Conservation (phyloP, 1,140 invertebrate genomes). For the Daktulosphaira vitifoliae region DNA sequence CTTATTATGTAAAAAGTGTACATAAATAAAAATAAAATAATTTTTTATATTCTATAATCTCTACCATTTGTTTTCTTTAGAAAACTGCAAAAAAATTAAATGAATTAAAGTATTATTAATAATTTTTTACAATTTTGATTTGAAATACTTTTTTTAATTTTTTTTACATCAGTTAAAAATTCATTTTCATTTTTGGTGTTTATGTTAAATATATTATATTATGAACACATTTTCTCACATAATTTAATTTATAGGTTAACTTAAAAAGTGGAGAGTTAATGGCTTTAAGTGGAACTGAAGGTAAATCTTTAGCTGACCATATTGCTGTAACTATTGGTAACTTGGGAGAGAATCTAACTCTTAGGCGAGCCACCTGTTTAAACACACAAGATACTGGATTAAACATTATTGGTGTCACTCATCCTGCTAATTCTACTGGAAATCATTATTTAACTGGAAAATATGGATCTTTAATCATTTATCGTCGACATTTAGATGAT, state of each 20-base stretch:
- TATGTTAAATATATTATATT: no score
- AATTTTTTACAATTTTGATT: no score
- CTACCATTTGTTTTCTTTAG: no score
- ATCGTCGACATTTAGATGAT: constrained; percentile 38
- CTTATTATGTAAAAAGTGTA: no score
- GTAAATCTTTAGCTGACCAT: constrained; percentile 66
- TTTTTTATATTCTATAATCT: no score
- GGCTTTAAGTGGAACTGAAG: constrained; percentile 51
- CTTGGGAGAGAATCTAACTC: constrained; percentile 80
- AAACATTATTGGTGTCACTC: constrained; percentile 58
- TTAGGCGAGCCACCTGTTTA: constrained; percentile 65
- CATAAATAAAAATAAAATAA: no score
- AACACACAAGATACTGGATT: constrained; percentile 50
- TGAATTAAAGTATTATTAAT: no score
- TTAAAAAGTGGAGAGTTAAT: constrained; percentile 59
- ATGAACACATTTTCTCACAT: no score
- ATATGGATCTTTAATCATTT: constrained; percentile 71
- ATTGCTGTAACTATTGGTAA: constrained; percentile 72
- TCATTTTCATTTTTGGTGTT: no score
- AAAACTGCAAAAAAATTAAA: no score
- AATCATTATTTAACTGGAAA: constrained; percentile 57
- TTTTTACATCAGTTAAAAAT: no score
- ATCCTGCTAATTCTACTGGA: constrained; percentile 52
- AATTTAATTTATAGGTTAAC: constrained; percentile 50
- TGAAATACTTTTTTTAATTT: no score